Conservation (phyloP, 2,113 vertebrate species). For the Calcarius ornatus region DNA sequence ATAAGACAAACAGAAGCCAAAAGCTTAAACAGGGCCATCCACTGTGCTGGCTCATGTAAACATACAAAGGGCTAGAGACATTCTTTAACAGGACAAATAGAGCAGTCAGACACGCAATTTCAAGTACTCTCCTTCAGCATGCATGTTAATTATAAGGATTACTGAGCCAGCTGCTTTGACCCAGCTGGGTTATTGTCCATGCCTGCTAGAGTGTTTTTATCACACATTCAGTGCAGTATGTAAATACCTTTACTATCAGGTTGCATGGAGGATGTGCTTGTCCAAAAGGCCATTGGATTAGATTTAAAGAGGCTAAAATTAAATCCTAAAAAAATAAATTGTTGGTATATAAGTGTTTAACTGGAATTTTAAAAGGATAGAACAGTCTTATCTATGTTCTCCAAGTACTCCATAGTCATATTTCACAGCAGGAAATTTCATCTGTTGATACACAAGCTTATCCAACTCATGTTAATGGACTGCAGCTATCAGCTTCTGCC, state of each 20-base stretch:
- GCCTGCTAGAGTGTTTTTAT: slow-evolving; percentile 71
- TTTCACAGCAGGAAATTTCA: background rate
- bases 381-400: background rate
- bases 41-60: background rate
- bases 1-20: background rate
- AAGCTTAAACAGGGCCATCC: background rate
- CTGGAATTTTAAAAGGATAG: slow-evolving; percentile 10
- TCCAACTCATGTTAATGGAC: background rate
- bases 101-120: background rate
- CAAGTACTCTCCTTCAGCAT: slow-evolving; percentile 59
- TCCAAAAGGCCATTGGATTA: slow-evolving; percentile 99
- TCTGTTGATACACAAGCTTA: background rate
- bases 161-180: slow-evolving; percentile 76
- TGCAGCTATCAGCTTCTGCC: background rate
- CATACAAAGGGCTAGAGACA: background rate
- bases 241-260: slow-evolving; percentile 92
- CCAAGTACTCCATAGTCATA: background rate
- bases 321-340: slow-evolving; percentile 92
- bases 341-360: slow-evolving; percentile 36
- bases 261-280: slow-evolving; percentile 84
- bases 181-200: slow-evolving; percentile 67
- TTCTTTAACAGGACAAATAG: background rate
- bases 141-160: slow-evolving; percentile 67
- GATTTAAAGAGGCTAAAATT: slow-evolving; percentile 99
- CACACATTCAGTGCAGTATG: slow-evolving; percentile 76